phyloP scores from a whole-genome alignment of 1,140 invertebrate genomes.

The Branchinecta lindahli region DNA sequence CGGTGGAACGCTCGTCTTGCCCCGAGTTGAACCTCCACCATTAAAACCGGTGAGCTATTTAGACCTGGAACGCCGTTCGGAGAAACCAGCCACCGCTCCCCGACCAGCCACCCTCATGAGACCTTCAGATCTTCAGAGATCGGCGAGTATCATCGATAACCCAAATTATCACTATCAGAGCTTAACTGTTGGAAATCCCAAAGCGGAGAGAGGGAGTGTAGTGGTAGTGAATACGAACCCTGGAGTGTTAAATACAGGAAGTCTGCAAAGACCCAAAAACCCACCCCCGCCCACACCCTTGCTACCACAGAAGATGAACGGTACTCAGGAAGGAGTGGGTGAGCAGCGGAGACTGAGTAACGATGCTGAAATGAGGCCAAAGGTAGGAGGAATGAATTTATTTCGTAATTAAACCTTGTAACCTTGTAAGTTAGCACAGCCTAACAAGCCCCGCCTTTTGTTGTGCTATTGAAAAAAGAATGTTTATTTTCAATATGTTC shows the following conservation, averaged over 20 bases:
- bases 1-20: not conserved
- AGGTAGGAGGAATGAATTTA: not conserved
- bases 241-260: constrained; percentile 3
- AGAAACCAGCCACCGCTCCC: not conserved
- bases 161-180: constrained; percentile 2
- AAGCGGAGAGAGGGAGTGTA: not conserved
- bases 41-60: not conserved
- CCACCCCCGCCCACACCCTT: constrained; percentile 1
- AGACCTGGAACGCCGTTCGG: not conserved
- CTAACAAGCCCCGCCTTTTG: too few species aligned
- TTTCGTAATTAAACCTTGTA: too few species aligned
- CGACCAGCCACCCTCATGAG: not conserved
- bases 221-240: not conserved
- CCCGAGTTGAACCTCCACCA: not conserved
- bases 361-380: not conserved
- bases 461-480: too few species aligned
- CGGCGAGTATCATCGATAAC: not conserved
- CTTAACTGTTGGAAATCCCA: not conserved
- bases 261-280: not conserved
- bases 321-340: not conserved
- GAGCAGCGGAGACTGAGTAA: not conserved
- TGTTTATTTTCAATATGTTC: too few species aligned
- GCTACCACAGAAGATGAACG: not conserved
- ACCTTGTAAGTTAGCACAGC: too few species aligned
- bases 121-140: not conserved